Evolutionary conservation across 2,888 invertebrate genomes (phyloP).

Genomic region (Chrysolina americana): DNA sequence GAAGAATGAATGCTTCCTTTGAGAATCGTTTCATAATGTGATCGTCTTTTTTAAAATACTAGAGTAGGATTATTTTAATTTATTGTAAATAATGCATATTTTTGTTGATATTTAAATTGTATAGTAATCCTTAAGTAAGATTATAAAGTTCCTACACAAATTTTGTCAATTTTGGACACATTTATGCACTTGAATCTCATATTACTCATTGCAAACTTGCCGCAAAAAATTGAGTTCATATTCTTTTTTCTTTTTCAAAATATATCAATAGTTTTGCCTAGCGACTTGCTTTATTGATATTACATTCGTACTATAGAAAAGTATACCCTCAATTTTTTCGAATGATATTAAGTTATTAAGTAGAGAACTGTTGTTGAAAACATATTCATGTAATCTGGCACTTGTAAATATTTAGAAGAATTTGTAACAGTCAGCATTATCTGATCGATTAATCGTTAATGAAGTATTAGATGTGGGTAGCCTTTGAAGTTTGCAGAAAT

Average conservation of each 20-base stretch:
- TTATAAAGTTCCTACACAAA: conserved; percentile 63
- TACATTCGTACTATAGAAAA: not conserved
- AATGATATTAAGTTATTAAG: not conserved
- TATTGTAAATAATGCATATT: conserved; percentile 26
- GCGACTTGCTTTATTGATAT: conserved; percentile 15
- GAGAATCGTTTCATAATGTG: conserved; percentile 22
- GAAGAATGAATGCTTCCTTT: not conserved
- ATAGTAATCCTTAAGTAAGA: conserved; percentile 33
- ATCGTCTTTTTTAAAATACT: conserved; percentile 21
- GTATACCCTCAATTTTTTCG: not conserved
- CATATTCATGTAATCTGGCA: not conserved
- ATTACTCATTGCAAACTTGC: not conserved
- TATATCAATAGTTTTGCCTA: not conserved
- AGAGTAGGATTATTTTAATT: not conserved
- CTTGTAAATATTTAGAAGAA: conserved; percentile 5
- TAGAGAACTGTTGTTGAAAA: not conserved
- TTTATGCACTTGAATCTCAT: conserved; percentile 24
- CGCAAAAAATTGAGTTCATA: not conserved
- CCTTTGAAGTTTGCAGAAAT: not conserved
- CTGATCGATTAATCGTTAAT: not conserved
- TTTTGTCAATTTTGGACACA: conserved; percentile 41
- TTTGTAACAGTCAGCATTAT: not conserved
- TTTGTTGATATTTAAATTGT: conserved; percentile 24
- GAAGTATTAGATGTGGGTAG: not conserved
- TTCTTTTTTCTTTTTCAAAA: not conserved